A percentile compares a stretch with the other conserved stretches of the same genome.
phyloP scores from a whole-genome alignment of 2,888 invertebrate genomes.

The Sinhomidia bicolor region DNA sequence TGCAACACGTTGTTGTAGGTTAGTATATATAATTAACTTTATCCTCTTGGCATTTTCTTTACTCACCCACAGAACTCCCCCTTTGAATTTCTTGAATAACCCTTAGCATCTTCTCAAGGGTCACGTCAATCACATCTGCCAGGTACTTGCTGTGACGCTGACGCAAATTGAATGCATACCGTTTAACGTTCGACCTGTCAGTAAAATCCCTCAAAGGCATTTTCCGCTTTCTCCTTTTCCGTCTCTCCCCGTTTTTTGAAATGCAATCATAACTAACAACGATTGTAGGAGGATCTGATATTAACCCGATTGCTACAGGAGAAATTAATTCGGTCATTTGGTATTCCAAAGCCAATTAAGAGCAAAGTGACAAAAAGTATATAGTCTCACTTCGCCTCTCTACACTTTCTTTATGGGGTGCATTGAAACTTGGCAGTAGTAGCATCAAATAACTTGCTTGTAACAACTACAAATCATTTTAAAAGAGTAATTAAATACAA shows the following conservation, averaged over 20 bases:
- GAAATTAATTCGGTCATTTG: slow-evolving; percentile 15
- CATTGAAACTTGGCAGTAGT: no score
- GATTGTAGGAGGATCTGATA: slow-evolving; percentile 78
- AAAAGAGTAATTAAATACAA: no score
- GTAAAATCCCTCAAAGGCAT: slow-evolving; percentile 83
- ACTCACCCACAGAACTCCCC: slow-evolving; percentile 80
- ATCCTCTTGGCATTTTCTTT: no score
- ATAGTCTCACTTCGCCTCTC: no score
- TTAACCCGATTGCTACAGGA: slow-evolving; percentile 74
- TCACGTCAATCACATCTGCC: slow-evolving; percentile 81
- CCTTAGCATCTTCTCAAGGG: slow-evolving; percentile 82
- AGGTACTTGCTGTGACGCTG: slow-evolving; percentile 82
- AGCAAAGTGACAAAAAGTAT: no score
- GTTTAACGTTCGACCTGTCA: slow-evolving; percentile 81
- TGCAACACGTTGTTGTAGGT: no score
- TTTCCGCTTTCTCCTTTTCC: slow-evolving; percentile 81
- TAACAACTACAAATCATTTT: no score
- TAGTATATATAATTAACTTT: no score
- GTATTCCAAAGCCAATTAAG: no score
- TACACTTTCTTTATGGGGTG: no score
- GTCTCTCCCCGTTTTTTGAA: background rate
- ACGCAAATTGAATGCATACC: slow-evolving; percentile 81
- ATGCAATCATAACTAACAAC: slow-evolving; percentile 73
- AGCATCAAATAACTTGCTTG: no score
- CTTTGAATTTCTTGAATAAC: slow-evolving; percentile 82